Evolutionary conservation across 2,797 vertebrate genomes (phyloP), one percentile per base, ranked within the genome.

Genomic region (Lates japonicus): DNA sequence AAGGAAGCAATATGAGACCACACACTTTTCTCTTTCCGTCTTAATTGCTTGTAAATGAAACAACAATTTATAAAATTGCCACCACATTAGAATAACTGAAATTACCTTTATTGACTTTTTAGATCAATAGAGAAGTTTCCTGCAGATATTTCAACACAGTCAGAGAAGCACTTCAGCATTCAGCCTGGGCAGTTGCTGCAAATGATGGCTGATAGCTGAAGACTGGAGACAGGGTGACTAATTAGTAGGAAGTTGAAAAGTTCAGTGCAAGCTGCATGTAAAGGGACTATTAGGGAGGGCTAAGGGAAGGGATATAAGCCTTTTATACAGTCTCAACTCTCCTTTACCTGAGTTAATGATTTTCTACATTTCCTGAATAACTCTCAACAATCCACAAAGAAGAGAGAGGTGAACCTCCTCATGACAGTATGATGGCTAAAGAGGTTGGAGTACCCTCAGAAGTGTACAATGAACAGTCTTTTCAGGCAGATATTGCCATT

Each of bases 201-300:
- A 87, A 74, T 70, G 52, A 61, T 66, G 54, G 63, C 66, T 86
- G 74, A 52, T 74, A 49, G 60, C 68, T 70, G 51, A 81, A 58
- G 70, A 75, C 55, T 17, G 31, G 39, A 82, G 76, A 84, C 46
- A 74, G 57, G 25, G 62, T 77, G 74, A 80, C 78, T 88, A 90
- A 90, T 91, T 92, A 87, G 70, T 25, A 59, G 58, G 54, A 81
- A 84, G 83, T 84, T 90, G 71, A 89, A 87, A 88, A 86, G 87
- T 90, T 89, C 67, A 87, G 58, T 29, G 51, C 57, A 77, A 71
- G 70, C 64, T 72, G 41, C 58, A 70, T 67, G 64, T 62, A 75
- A 70, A 74, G 55, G 71, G 77, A 60, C 66, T 63, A 48, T 84
- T 79, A 84, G 19, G 12, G 44, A 68, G 58, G 31, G 51, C 20